Evolutionary conservation across 92 coral and sea anemone species (phyloP), one percentile per base, ranked within the genome.

Genomic region (Zoanthus sansibaricus): DNA sequence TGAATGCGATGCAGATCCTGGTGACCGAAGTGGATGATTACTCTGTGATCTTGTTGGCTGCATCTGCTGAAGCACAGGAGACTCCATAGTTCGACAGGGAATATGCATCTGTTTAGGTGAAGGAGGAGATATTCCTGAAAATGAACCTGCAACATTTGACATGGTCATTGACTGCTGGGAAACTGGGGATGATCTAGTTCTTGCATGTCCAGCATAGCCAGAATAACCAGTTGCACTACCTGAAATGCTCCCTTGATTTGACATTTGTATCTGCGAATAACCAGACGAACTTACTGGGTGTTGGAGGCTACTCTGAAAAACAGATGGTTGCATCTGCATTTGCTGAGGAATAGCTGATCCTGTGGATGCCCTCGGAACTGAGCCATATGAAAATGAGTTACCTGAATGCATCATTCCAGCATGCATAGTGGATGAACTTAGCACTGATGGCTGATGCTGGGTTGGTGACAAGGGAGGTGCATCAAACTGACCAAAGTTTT

Each of bases 1-100:
- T 46, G 95, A 90, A 78, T 77, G 85, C 3, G 91, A 77, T 30
- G 78, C 86, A 15, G 89, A 55, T 3, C 84, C 92, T 14, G 94
- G 92, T 79, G 92, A 66, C 21, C 85, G 45, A 52, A 80, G 85
- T 1, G 85, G 47, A 37, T 64, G 75, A 17, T 67, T 80, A 66
- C 51, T 67, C 59, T 80, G 85, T 80, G 85, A 66, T 9, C 85
- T 58, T 72, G 66, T 21, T 64, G 85, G 75, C 74, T 80, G 85
- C 75, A 80, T 80, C 85, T 80, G 85, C 73, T 80, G 85, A 80
- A 80, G 85, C 3, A 67, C 85, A 47, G 85, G 85, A 20, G 85
- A 80, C 25, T 37, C 52, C 75, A 80, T 9, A 1, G 85, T 80
- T 46, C 85, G 66, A 33, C 85, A 6, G 5, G 85, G 75, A 13